Evolutionary conservation across 2,888 invertebrate genomes (phyloP).

Genomic region (Dyspetes luteomarginatus): DNA sequence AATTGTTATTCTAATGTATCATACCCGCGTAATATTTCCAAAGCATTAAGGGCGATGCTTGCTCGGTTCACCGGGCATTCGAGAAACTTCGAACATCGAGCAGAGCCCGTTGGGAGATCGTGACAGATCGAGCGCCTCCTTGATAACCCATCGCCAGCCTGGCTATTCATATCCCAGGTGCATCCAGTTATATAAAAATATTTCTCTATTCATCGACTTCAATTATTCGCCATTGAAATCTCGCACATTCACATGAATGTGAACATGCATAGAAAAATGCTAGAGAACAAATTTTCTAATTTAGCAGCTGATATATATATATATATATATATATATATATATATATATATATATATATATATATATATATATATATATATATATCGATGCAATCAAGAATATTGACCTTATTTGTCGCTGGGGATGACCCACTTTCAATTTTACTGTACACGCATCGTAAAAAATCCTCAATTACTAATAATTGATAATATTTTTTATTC

Average conservation of each 20-base stretch:
- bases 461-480: neutral
- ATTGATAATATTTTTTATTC: neutral
- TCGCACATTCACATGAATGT: slow-evolving; percentile 23
- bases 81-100: neutral
- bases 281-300: too few relatives aligned
- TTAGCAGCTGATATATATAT: too few relatives aligned
- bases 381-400: neutral
- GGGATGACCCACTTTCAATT: neutral
- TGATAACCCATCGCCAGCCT: slow-evolving; percentile 32
- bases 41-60: slow-evolving; percentile 9
- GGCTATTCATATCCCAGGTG: slow-evolving; percentile 28
- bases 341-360: too few relatives aligned
- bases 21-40: neutral
- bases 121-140: slow-evolving; percentile 6
- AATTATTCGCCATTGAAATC: slow-evolving; percentile 44
- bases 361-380: neutral
- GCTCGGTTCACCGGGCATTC: slow-evolving; percentile 15
- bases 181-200: slow-evolving; percentile 45
- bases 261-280: neutral
- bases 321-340: too few relatives aligned
- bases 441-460: neutral
- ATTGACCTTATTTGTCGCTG: neutral
- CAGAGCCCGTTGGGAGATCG: slow-evolving; percentile 15
- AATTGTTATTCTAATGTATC: neutral
- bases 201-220: slow-evolving; percentile 47